Evolutionary conservation across 2,113 vertebrate species (phyloP), one percentile per base, ranked within the genome.

Genomic region (Pseudopipra pipra): DNA sequence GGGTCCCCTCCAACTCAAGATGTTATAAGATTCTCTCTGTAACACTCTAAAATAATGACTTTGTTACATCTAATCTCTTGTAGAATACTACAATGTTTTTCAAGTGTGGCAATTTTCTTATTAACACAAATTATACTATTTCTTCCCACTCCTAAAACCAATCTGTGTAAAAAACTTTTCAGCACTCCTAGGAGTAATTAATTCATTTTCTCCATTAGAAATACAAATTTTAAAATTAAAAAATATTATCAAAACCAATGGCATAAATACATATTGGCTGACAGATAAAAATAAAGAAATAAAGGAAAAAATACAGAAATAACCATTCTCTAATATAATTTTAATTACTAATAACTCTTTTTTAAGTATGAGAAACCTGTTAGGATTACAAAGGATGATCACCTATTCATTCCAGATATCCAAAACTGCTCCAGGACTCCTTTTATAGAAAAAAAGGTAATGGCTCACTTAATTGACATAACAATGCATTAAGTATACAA

Each of bases 361-460:
- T 87, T 51, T 33, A 95, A 85, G 30, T 31, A 85, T 13, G 43
- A 58, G 44, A 79, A 96, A 94, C 31, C 47, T 91, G 21, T 85
- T 81, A 93, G 94, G 95, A 86, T 67, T 68, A 94, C 22, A 75
- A 18, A 89, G 66, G 88, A 93, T 43, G 6, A 86, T 68, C 18
- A 39, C 9, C 33, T 80, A 59, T 62, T 68, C 54, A 83, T 41
- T 92, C 37, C 19, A 89, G 35, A 41, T 94, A 92, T 86, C 92
- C 79, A 93, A 96, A 92, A 82, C 30, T 46, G 71, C 17, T 30
- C 17, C 58, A 90, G 51, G 22, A 55, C 28, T 93, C n/a, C 52
- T 89, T 75, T 89, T 62, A 63, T 2, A 49, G 14, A 56, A 75
- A 58, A 43, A 46, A 83, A 63, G 11, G 21, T 61, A 89, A 66